Percentiles rank a stretch among this genome's conserved stretches.
These are phyloP conservation scores for Nematolebias whitei DNA, from an alignment of 2,113 vertebrate species.

Conservation along the genomic window DNA sequence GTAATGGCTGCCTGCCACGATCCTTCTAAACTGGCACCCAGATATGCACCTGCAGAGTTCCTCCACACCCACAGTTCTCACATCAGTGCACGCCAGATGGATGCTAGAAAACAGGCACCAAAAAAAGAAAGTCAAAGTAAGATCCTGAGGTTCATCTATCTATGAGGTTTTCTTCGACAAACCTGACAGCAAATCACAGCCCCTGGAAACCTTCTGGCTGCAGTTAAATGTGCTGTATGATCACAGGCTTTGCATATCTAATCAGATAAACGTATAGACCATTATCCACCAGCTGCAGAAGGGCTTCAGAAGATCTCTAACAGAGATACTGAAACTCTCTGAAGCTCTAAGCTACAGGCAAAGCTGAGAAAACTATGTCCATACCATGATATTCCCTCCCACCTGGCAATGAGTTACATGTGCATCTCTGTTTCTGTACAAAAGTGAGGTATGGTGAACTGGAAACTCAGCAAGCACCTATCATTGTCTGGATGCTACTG, in stretches of 20 bases:
- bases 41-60: conserved; percentile 52
- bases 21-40: conserved; percentile 48
- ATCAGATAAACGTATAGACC: conserved; percentile 46
- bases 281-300: conserved; percentile 29
- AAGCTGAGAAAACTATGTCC: conserved; percentile 15
- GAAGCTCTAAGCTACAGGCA: conserved; percentile 28
- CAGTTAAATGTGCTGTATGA: conserved; percentile 28
- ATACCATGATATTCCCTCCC: neutral
- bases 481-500: conserved; percentile 36
- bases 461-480: conserved; percentile 15
- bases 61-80: conserved; percentile 36
- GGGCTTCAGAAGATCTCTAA: conserved; percentile 16
- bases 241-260: conserved; percentile 47
- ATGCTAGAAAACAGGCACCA: conserved; percentile 9
- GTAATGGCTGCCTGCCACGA: conserved; percentile 47
- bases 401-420: conserved; percentile 9
- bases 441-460: conserved; percentile 14
- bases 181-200: conserved; percentile 9
- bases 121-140: conserved; percentile 16
- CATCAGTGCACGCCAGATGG: conserved; percentile 58
- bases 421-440: conserved; percentile 1
- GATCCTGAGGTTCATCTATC: conserved; percentile 37
- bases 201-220: conserved; percentile 21
- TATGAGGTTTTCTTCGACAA: conserved; percentile 17
- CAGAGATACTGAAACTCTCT: conserved; percentile 21